A percentile compares a stretch with the other conserved stretches of the same genome.
Evolutionary conservation across 2,888 invertebrate species (phyloP).

Genomic region (Chelonus formosanus): DNA sequence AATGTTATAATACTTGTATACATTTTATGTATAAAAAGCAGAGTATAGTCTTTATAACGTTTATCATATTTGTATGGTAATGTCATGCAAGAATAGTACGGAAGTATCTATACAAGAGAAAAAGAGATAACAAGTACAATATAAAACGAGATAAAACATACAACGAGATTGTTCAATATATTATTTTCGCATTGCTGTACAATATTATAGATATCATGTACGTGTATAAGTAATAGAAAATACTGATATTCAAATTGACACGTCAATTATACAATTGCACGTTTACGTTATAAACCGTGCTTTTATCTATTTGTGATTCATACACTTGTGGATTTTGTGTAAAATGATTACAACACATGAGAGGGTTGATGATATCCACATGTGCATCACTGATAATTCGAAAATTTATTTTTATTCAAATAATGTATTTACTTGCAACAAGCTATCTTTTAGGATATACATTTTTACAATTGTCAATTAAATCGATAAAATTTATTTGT

Average conservation of each 20-base stretch:
- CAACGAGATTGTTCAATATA: conserved; percentile 7
- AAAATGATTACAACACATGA: no score
- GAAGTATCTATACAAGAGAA: conserved; percentile 28
- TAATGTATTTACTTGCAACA: no score
- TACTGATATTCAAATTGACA: not conserved
- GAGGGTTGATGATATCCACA: not conserved
- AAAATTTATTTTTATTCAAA: no score
- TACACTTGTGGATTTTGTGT: conserved; percentile 6
- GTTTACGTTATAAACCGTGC: conserved; percentile 14
- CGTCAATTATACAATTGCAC: conserved; percentile 15
- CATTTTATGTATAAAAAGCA: conserved; percentile 58
- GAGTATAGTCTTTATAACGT: conserved; percentile 29
- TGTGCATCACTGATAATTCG: not conserved
- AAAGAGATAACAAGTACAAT: conserved; percentile 28
- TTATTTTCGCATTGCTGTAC: not conserved
- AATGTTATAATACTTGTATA: conserved; percentile 61
- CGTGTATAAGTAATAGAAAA: not conserved
- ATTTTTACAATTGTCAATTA: no score
- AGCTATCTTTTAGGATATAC: no score
- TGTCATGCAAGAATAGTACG: conserved; percentile 52
- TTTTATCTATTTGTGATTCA: conserved; percentile 12
- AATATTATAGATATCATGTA: not conserved
- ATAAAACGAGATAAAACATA: conserved; percentile 12
- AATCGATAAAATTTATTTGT: no score
- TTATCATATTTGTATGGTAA: conserved; percentile 59